Evolutionary conservation across 2,113 vertebrate species (phyloP), one percentile per base, ranked within the genome.

Genomic region (Pristiophorus japonicus): DNA sequence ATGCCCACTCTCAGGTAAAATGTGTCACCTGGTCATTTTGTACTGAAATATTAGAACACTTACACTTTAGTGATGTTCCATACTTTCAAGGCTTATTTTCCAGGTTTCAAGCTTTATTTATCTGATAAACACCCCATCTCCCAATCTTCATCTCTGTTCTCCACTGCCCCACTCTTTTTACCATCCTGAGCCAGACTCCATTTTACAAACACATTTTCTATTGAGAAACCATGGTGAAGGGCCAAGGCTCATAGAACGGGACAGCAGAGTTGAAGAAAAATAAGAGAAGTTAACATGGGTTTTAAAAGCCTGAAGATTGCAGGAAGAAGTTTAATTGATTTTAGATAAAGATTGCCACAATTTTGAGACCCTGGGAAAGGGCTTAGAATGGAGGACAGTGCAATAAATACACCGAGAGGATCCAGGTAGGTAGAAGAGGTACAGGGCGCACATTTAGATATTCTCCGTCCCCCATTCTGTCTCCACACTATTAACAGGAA

Each of bases 1-100:
- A 96, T 62, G 90, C 97, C 30, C 96, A 96, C 95, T 97, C 96
- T 42, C 95, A 97, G 97, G 97, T 98, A 96, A 97, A 96, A 96
- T n/a, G 0, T 38, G 10, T 30, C 42, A 1, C 47, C 51, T 47
- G 62, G 10, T 70, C 18, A 81, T 81, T 81, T 42, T 42, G 22
- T 30, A 47, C 34, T 70, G 5, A 38, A 67, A 51, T 1, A 88
- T 47, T 8, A 47, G 20, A 70, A 7, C n/a, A 66, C 38, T 45
- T 42, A 66, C 63, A 94, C 4, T 94, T 66, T 22, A 24, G 34
- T n/a, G 14, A 38, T 8, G n/a, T 34, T 65, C 34, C 1, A 30
- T 65, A 24, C 0, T 30, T 16, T 59, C 3, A 30, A 55, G 27
- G 51, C 10, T 14, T 88, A 88, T 16, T 59, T 88, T 47, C 5